These are phyloP conservation scores for Tinamus major DNA, from an alignment of 2,797 vertebrate genomes.

Conservation along the genomic window DNA sequence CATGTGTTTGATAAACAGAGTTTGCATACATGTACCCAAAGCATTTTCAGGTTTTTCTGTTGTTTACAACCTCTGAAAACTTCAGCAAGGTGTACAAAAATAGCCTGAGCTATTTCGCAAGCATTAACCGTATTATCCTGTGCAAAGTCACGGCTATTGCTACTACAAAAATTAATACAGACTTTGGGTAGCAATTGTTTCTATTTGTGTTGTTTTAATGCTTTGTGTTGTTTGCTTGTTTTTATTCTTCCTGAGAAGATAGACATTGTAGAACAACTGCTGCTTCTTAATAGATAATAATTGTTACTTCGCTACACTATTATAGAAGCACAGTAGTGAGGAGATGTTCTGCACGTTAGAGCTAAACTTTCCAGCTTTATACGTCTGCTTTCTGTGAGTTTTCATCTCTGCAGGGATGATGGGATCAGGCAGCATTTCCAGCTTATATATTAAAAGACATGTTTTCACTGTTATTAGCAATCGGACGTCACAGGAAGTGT, in stretches of 20 bases:
- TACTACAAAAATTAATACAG: constrained; percentile 9
- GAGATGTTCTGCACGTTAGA: not conserved
- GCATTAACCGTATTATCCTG: constrained; percentile 16
- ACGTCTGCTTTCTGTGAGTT: not conserved
- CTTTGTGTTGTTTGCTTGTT: not conserved
- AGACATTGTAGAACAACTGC: not conserved
- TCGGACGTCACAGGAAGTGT: not conserved
- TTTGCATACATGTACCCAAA: constrained; percentile 19
- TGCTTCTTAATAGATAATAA: not conserved
- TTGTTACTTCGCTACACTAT: not conserved
- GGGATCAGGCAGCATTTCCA: not conserved
- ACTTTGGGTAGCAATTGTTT: constrained; percentile 10
- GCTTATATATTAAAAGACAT: not conserved
- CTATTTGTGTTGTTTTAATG: not conserved
- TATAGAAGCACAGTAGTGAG: not conserved
- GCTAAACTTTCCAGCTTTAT: not conserved
- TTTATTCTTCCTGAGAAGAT: not conserved
- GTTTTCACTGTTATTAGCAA: not conserved
- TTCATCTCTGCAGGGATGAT: not conserved
- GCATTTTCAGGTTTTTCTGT: constrained; percentile 25
- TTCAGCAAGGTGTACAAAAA: not conserved
- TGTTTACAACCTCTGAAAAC: constrained; percentile 1
- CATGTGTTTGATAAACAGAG: constrained; percentile 20
- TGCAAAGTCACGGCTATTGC: constrained; percentile 26
- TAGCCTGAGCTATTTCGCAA: constrained; percentile 8